Base-by-base conservation (phyloP, 2,888 invertebrate genomes). In the Scaptomyza parva region DNA sequence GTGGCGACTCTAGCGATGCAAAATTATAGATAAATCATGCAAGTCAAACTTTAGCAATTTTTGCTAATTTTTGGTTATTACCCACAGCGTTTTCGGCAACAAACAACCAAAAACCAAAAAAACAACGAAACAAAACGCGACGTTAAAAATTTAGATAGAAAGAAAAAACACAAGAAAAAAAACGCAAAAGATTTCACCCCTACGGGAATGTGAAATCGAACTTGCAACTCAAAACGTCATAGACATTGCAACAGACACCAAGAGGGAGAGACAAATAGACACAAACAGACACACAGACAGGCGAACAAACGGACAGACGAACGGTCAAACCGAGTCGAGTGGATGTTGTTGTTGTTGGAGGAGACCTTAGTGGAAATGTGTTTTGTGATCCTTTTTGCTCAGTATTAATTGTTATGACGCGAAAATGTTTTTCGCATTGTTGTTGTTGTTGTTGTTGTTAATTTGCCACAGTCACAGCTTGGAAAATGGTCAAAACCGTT, bases 1-100 rank as follows among this genome's bases (percentile, higher is more conserved):
- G 73, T 65, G 83, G 76, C 86, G 76, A 68, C 68, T 67, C 68
- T 67, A 51, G 72, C 80, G 88, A 88, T 88, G 75, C 69, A 85
- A 86, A 86, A 86, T 86, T 86, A 86, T 87, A 87, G 86, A 86
- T 86, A 86, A 86, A 86, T 86, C 86, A 86, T 88, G 88, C 87
- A 86, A 86, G 86, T 86, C 86, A 87, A 88, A 88, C 88, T 86
- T 86, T 79, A 75, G 87, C 88, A 88, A 87, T 86, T 88, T 86
- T 78, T 88, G 79, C 82, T 86, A 88, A 86, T 86, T 86, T 86
- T 87, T 87, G 87, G 82, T 88, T 88, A 85, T 86, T 86, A 88
- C 86, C 83, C 81, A 86, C 85, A 86, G 79, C 81, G 78, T 77
- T 79, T 79, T 70, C 47, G 55, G 65, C 68, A 47, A 70, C 65